Base-by-base conservation (phyloP, 2,888 invertebrate species). In the Caenorhabditis sp. region DNA sequence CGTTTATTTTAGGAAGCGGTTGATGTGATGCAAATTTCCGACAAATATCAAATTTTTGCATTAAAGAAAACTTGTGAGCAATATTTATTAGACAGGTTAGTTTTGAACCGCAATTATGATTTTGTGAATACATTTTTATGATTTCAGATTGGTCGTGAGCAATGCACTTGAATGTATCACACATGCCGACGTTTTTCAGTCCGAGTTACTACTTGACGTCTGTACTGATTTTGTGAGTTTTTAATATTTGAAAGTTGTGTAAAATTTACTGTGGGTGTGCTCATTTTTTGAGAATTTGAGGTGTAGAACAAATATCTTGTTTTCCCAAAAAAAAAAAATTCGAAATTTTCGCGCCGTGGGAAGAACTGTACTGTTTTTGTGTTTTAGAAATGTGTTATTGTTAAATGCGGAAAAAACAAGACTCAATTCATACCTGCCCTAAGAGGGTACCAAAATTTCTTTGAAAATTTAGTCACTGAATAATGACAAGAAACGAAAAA, bases 21-120 rank as follows among this genome's bases (percentile, higher is more conserved):
- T 2, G 77, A 80, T 58, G 68, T 86, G 53, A 84, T 88, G 71
- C 80, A 83, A 58, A 79, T 88, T n/a, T 82, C 88, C 1, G 88
- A 88, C 49, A 88, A 88, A 64, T 88, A 88, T 78, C 81, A 79
- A 19, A 62, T 88, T 14, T 69, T 76, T n/a, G 79, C 83, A 14
- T 65, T 88, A 37, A 88, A 87, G 76, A 67, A 72, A 24, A 63
- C 81, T 0, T 85, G 86, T 59, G 84, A 87, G 50, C 82, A 84
- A 53, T 76, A 76, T 49, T 69, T 87, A 21, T 76, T 75, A 6
- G 69, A 66, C 23, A 62, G 66, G 51, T 54, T 65, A 23, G 66
- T 26, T 50, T 14, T n/a, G 14, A 31, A n/a, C n/a, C n/a, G n/a
- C n/a, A n/a, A n/a, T n/a, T n/a, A 17, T 10, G 50, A 1, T 23